These are phyloP conservation scores for Morpho achilles DNA, from an alignment of 2,888 invertebrate genomes.

Conservation along the genomic window DNA sequence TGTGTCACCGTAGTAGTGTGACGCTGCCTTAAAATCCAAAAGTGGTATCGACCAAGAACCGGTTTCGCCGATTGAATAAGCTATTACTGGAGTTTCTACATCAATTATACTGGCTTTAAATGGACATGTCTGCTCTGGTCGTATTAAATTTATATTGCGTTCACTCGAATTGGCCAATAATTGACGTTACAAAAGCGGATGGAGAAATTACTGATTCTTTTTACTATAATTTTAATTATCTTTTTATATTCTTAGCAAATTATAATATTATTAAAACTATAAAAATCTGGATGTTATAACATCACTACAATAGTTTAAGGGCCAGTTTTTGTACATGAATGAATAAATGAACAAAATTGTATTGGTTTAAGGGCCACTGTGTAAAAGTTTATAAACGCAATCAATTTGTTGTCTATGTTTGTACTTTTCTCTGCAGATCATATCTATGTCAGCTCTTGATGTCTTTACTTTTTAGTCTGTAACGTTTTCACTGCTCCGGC, in stretches of 20 bases:
- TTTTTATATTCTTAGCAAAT: not conserved
- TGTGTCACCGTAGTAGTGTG: not conserved
- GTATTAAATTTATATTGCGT: conserved; percentile 52
- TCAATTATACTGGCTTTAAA: conserved; percentile 62
- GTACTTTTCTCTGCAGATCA: no score
- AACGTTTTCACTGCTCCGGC: no score
- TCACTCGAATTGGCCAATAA: conserved; percentile 44
- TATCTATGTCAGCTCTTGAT: no score
- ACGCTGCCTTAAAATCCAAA: not conserved
- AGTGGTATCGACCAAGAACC: conserved; percentile 35
- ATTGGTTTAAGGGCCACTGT: no score
- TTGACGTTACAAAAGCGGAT: conserved; percentile 29
- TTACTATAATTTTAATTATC: conserved; percentile 12
- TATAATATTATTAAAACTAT: no score
- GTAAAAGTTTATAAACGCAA: no score
- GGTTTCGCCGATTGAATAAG: conserved; percentile 59
- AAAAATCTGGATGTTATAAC: no score
- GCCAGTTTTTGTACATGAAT: no score
- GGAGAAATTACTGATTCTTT: conserved; percentile 15
- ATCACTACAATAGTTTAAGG: no score
- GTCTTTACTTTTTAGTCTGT: no score
- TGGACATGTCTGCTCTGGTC: conserved; percentile 42
- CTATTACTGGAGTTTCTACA: conserved; percentile 66
- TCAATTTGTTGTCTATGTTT: no score
- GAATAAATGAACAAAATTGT: no score